Evolutionary conservation across 92 coral and sea anemone species (phyloP).

Genomic region (Paragorgia papillata): DNA sequence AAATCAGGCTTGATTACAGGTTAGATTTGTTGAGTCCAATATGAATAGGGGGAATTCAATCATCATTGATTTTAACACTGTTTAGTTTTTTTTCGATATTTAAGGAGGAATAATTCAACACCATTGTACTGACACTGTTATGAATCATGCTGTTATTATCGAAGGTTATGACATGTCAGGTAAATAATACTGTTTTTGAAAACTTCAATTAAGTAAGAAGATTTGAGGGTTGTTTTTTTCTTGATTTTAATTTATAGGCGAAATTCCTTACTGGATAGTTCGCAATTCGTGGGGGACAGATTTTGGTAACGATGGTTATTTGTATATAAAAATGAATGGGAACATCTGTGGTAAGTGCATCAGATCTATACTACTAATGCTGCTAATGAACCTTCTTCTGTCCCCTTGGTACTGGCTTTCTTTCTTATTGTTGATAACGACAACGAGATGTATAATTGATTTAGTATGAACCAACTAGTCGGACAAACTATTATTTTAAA

Average conservation of each 20-base stretch:
- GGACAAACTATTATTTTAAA: too few species aligned
- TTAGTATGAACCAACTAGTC: too few species aligned
- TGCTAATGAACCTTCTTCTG: too few species aligned
- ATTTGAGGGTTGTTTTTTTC: too few species aligned
- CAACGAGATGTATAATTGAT: too few species aligned
- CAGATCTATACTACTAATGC: too few species aligned
- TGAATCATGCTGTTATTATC: constrained; percentile 90
- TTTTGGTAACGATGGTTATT: constrained; percentile 80
- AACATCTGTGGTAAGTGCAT: constrained; percentile 86
- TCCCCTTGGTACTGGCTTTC: not conserved
- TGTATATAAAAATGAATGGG: constrained; percentile 75
- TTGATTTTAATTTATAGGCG: constrained; percentile 46
- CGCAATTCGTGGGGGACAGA: constrained; percentile 93
- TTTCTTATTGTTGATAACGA: too few species aligned
- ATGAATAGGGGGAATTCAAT: too few species aligned
- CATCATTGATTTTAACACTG: too few species aligned
- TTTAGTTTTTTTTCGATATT: not conserved
- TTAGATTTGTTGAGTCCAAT: too few species aligned
- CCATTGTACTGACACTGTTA: constrained; percentile 77
- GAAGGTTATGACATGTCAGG: constrained; percentile 84
- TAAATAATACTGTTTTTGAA: not conserved
- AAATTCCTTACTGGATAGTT: constrained; percentile 89
- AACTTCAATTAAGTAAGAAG: not conserved
- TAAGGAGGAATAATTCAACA: constrained; percentile 93
- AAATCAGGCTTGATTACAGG: too few species aligned